These are phyloP conservation scores for Lamellibrachia columna DNA, from an alignment of 2,888 invertebrate species.

Conservation along the genomic window DNA sequence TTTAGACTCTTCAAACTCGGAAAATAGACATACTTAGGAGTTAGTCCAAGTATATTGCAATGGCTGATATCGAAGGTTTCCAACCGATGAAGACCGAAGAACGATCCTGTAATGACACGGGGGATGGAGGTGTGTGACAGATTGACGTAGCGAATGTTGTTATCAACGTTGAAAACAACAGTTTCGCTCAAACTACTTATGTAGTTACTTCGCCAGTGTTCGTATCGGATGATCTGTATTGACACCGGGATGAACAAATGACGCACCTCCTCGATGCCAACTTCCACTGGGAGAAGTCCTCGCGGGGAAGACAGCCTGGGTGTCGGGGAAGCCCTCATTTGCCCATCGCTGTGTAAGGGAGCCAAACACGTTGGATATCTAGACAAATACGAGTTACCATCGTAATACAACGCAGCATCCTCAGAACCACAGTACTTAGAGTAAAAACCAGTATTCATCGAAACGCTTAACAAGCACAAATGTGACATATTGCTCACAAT, in stretches of 20 bases:
- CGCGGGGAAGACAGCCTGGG: neutral
- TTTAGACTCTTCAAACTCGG: conserved; percentile 6
- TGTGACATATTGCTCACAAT: neutral
- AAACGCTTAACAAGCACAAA: neutral
- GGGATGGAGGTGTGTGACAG: neutral
- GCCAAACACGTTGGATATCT: neutral
- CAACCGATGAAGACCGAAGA: neutral
- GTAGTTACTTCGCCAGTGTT: neutral
- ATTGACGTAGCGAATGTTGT: neutral
- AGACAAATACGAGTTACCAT: neutral
- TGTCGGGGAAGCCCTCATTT: neutral
- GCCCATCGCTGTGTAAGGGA: neutral
- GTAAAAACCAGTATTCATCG: neutral
- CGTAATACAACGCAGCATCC: neutral
- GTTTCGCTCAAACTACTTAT: neutral
- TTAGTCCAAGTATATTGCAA: neutral
- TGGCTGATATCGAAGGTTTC: neutral
- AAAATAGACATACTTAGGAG: neutral
- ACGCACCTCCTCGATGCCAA: neutral
- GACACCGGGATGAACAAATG: neutral
- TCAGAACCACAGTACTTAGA: neutral
- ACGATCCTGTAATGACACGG: neutral
- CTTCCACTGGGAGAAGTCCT: neutral
- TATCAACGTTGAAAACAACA: neutral
- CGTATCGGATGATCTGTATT: neutral